These are phyloP conservation scores for Cololabis saira DNA, from an alignment of 2,113 vertebrate genomes.

Conservation along the genomic window DNA sequence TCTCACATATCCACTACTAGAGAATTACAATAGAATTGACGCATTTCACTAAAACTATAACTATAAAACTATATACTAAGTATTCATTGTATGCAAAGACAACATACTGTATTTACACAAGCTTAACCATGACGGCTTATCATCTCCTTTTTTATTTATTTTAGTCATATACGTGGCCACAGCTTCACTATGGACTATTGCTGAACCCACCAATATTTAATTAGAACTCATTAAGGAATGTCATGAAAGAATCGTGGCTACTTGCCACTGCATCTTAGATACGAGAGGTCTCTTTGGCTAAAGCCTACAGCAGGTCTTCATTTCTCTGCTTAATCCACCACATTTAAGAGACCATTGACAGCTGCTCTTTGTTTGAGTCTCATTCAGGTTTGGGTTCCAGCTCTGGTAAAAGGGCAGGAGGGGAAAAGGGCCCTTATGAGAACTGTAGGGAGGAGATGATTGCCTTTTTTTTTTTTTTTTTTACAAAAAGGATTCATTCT, in stretches of 20 bases:
- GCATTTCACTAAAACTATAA: background rate
- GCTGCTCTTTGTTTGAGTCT: conserved; percentile 64
- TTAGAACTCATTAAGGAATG: conserved; percentile 74
- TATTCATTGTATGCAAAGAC: conserved; percentile 7
- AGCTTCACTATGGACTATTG: conserved; percentile 47
- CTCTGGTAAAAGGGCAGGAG: too few relatives aligned
- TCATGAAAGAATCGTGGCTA: conserved; percentile 76
- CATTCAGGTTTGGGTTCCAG: too few relatives aligned
- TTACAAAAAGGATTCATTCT: too few relatives aligned
- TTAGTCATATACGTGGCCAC: conserved; percentile 46
- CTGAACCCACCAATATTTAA: conserved; percentile 69
- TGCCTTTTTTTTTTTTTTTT: too few relatives aligned
- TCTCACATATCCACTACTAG: too few relatives aligned
- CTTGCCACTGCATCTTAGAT: conserved; percentile 68
- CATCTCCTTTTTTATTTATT: conserved; percentile 35
- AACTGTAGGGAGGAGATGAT: too few relatives aligned
- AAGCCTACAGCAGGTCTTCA: conserved; percentile 68
- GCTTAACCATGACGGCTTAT: conserved; percentile 26
- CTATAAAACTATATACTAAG: background rate
- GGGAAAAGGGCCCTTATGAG: too few relatives aligned
- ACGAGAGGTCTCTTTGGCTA: conserved; percentile 66
- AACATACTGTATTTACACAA: conserved; percentile 4
- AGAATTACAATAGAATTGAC: background rate
- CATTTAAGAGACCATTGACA: conserved; percentile 59
- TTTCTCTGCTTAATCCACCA: conserved; percentile 65